Evolutionary conservation across 2,113 vertebrate genomes (phyloP), one percentile per base, ranked within the genome.

Genomic region (Climacteris rufus): DNA sequence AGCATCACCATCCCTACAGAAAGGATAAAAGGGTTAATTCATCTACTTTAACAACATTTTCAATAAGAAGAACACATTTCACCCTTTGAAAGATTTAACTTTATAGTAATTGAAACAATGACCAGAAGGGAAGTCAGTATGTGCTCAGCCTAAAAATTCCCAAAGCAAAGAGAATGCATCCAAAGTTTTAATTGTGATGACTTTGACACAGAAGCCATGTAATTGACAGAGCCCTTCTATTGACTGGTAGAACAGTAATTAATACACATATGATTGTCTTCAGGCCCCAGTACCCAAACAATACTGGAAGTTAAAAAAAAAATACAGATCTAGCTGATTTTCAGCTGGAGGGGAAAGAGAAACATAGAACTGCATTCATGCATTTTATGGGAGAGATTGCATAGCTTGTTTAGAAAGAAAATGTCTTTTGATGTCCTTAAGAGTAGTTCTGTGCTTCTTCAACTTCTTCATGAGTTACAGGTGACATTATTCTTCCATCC

Each of bases 211-310:
- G 74, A 96, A 97, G 96, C 94, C 96, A 89, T 95, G 90, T 90
- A 96, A 95, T 95, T 97, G 95, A 97, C 87, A 94, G 97, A 99
- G 98, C 98, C 98, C 98, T 98, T 98, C 95, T 91, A 97, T 96
- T 96, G 94, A 97, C 94, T 97, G 97, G 97, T 93, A 97, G 90
- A 98, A 98, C 97, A 98, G 97, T 39, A 87, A 63, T 83, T 97
- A 94, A 97, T 97, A 86, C 28, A 89, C 11, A 75, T 76, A 81
- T 97, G 98, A 98, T 98, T 98, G 98, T 98, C 98, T 90, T 97
- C 91, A 96, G 96, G 95, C 95, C 78, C 91, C 96, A 98, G 94
- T 97, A 95, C 93, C 97, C 84, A 78, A 96, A 87, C 92, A 96
- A 87, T 97, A 97, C 94, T 76, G 96, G 86, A 97, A 83, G 50